phyloP scores from a whole-genome alignment of 2,888 invertebrate species.

The Aspidapion aeneum region DNA sequence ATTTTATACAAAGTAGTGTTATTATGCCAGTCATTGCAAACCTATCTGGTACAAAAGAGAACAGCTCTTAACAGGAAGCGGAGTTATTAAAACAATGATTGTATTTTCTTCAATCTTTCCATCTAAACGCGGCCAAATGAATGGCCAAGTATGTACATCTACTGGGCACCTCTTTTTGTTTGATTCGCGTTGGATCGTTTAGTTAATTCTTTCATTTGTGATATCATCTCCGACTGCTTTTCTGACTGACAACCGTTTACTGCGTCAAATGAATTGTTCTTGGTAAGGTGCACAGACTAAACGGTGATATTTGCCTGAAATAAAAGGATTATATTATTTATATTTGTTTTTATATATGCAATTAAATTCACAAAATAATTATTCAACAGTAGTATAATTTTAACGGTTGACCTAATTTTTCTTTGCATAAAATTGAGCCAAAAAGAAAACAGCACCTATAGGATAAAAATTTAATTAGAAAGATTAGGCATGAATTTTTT shows the following conservation, averaged over 20 bases:
- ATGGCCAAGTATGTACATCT: conserved; percentile 13
- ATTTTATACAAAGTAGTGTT: background rate
- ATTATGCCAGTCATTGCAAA: background rate
- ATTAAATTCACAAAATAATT: too few relatives aligned
- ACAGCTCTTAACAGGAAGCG: background rate
- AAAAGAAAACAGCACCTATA: too few relatives aligned
- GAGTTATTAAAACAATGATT: background rate
- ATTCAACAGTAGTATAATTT: too few relatives aligned
- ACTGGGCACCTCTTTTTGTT: conserved; percentile 34
- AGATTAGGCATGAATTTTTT: too few relatives aligned
- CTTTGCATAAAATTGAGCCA: too few relatives aligned
- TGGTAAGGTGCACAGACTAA: background rate
- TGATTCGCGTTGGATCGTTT: conserved; percentile 46
- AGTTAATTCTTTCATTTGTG: conserved; percentile 42
- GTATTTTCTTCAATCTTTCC: background rate
- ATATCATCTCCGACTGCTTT: conserved; percentile 41
- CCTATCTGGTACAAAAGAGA: background rate
- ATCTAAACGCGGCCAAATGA: background rate
- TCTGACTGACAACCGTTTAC: conserved; percentile 43
- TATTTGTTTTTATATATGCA: too few relatives aligned
- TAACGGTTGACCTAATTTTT: too few relatives aligned
- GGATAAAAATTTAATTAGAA: too few relatives aligned
- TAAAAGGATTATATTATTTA: too few relatives aligned
- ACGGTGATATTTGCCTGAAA: background rate
- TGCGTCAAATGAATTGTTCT: background rate